Evolutionary conservation across 1,140 invertebrate genomes (phyloP).

Genomic region (Delia radicum): DNA sequence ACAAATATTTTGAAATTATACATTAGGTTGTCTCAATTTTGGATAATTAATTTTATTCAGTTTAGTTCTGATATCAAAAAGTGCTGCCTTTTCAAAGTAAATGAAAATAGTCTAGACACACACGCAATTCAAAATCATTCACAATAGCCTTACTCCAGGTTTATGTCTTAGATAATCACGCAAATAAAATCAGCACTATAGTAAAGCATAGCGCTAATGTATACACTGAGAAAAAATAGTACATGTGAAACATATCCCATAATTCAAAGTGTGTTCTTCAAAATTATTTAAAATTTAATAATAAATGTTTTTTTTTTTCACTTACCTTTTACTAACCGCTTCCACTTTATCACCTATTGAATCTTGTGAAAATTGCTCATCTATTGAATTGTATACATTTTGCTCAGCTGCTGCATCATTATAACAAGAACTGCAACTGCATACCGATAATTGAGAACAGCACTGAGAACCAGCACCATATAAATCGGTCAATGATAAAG

Average conservation of each 20-base stretch:
- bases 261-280: too few species aligned
- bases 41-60: too few species aligned
- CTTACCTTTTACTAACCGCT: constrained; percentile 47
- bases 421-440: constrained; percentile 62
- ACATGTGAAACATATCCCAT: too few species aligned
- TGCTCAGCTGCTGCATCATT: constrained; percentile 27
- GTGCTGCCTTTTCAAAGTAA: background rate
- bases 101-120: background rate
- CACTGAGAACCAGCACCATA: constrained; percentile 43
- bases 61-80: too few species aligned
- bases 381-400: constrained; percentile 49
- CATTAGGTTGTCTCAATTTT: too few species aligned
- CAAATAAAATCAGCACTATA: background rate
- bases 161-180: background rate
- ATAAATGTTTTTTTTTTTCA: too few species aligned
- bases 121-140: background rate
- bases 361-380: constrained; percentile 42
- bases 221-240: background rate
- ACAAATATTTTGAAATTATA: too few species aligned
- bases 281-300: background rate
- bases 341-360: constrained; percentile 41
- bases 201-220: background rate
- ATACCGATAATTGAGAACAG: constrained; percentile 61
- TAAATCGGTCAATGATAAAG: constrained; percentile 39
- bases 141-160: background rate